Base-by-base conservation (phyloP, 1,140 invertebrate species). In the Drosophila nannoptera region DNA sequence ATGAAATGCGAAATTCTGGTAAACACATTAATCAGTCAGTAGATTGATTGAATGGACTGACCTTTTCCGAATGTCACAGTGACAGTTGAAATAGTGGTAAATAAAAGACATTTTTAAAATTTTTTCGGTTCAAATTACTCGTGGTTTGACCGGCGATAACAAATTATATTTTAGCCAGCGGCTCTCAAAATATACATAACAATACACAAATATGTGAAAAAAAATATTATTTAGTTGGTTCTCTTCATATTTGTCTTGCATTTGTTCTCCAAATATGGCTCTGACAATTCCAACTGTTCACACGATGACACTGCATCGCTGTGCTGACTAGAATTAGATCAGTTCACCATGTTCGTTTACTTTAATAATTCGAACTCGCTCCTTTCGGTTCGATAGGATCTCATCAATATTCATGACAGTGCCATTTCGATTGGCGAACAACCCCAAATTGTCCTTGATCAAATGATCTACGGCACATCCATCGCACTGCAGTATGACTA, bases 401-500 rank as follows among this genome's bases (percentile, higher is more conserved):
- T 94, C 93, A 90, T 97, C 96, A 82, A 98, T 95, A 82, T 96
- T 97, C 81, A 91, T 52, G 49, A 12, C 12, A n/a, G 4, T 93
- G 73, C 93, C 90, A 77, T 96, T 93, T n/a, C 72, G 49, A 32
- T 65, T 60, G 0, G 92, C 89, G 90, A 97, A 98, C 94, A 96
- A 97, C 31, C 95, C 95, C 5, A 98, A 91, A 90, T 98, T 97
- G 86, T 98, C 97, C 11, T 96, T 96, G 66, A 98, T 97, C 11
- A 98, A 90, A 90, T 98, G 97, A 89, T 96, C 94, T 73, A 96
- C 97, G 60, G 93, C 90, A 88, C 97, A 98, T 4, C 94, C 94
- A 66, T 94, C 92, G 90, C 97, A 98, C 65, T 92, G 93, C 0
- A 97, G 94, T 68, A 98, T 97, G 0, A 98, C 96, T 32, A 98